phyloP scores from a whole-genome alignment of 2,888 invertebrate species.

The Cosmorhoe ocellata region DNA sequence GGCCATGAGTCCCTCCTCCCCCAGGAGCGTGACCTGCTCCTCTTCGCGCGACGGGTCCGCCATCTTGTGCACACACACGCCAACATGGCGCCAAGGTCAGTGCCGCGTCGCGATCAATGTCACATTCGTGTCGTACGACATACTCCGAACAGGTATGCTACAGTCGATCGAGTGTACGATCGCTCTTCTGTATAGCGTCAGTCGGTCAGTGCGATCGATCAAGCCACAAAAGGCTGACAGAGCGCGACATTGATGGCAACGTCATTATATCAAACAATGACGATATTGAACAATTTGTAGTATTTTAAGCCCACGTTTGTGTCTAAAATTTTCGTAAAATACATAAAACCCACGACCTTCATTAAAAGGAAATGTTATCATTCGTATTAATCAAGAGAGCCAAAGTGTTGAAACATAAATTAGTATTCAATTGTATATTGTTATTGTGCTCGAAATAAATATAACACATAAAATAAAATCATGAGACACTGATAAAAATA shows the following conservation, averaged over 20 bases:
- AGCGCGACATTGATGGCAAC: conserved; percentile 66
- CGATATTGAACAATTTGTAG: conserved; percentile 35
- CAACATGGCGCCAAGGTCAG: conserved; percentile 81
- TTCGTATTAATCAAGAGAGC: conserved; percentile 43
- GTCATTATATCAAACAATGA: conserved; percentile 48
- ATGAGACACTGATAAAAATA: conserved; percentile 60
- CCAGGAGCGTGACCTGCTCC: conserved; percentile 97
- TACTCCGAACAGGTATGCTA: neutral
- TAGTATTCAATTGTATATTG: conserved; percentile 48
- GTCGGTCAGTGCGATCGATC: conserved; percentile 43
- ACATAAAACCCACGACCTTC: conserved; percentile 62
- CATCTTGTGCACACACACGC: conserved; percentile 90
- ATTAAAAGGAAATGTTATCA: conserved; percentile 50
- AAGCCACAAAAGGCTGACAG: conserved; percentile 39
- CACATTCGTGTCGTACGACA: conserved; percentile 47
- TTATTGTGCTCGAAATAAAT: conserved; percentile 52
- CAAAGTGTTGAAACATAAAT: conserved; percentile 50
- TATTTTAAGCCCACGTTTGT: conserved; percentile 57
- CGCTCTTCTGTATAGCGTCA: conserved; percentile 3
- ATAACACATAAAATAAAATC: conserved; percentile 40
- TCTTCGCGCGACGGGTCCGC: conserved; percentile 98
- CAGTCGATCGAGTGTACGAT: conserved; percentile 11
- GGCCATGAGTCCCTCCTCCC: conserved; percentile 97
- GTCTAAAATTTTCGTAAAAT: conserved; percentile 41
- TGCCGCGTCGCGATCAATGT: conserved; percentile 87